Evolutionary conservation across 2,888 invertebrate genomes (phyloP), one percentile per base, ranked within the genome.

Genomic region (Malacosoma neustria): DNA sequence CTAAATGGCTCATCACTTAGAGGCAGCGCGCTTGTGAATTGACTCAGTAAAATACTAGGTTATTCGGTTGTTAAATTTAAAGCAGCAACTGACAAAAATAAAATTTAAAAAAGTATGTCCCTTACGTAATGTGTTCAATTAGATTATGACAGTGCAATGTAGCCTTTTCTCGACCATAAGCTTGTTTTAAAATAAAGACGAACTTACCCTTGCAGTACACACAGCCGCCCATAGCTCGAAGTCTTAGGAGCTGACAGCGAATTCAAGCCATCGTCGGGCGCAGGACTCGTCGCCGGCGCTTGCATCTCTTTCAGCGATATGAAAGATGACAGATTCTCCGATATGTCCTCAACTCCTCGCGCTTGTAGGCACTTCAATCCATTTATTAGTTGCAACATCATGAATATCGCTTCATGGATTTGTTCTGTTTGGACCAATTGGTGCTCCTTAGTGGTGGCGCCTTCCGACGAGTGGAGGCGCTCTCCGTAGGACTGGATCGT

Each of bases 321-420:
- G 50, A 95, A 92, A 46, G 92, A 92, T 22, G 90, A 89, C 40
- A 94, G 70, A 44, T 90, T 89, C 33, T 90, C 85, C 0, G 93
- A 89, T 29, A 93, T 87, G 54, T 95, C 94, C 61, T 95, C 95
- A 13, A 93, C 91, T 1, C 94, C 95, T 48, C 93, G 89, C 1
- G 93, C 92, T 69, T 95, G 95, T 13, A 95, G 81, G 58, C 91
- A 92, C 66, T 95, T 95, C 48, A 95, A 75, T 0, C 93, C 93
- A 49, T 93, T 94, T 14, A 95, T 91, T 41, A 95, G 79, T 58
- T 95, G 95, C 37, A 95, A 82, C 80, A 94, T 88, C 47, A 94
- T 88, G 64, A 95, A 93, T 44, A 91, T 91, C 31, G 92, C 90
- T 49, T 94, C 94, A 72, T 72, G 89, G 54, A 54, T 87, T 70